Evolutionary conservation across 2,797 vertebrate genomes (phyloP), one percentile per base, ranked within the genome.

Genomic region (Setipinna tenuifilis): DNA sequence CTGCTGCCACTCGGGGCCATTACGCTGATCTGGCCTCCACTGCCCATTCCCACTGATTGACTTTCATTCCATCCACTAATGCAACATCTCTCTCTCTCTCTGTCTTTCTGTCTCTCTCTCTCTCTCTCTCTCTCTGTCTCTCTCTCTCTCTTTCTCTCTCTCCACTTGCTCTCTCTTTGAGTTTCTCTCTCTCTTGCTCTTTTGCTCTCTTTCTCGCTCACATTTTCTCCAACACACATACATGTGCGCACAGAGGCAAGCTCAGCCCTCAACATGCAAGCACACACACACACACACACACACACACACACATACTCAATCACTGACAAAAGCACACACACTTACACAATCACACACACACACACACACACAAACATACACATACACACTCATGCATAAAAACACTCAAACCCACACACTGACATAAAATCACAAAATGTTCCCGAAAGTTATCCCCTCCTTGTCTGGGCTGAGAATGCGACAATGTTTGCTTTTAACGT

Each of bases 371-470:
- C 12, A 58, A 3, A 65, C n/a, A 65, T n/a, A 65, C 61, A 65
- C 61, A 65, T 21, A 65, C 61, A 65, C n/a, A 65, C n/a, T 23
- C 61, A 65, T 21, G 23, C 61, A 65, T 21, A 65, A 21, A 65
- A 3, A 65, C 61, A 65, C 61, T 23, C 61, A 68, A 0, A 31
- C 65, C 12, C 65, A 68, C 65, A 68, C 65, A 14, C 23, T 12
- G 7, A 68, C 65, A 68, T 23, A 68, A 21, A 75, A 59, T 41
- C 84, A 71, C 61, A 41, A 86, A 83, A 83, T 19, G 2, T 71
- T 86, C 62, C 41, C 31, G 31, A 87, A 82, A 87, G 78, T 44
- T 46, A 82, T 58, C 23, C 46, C 21, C 19, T 54, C 62, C 82
- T 78, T 54, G 59, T 48, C 16, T 35, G 85, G 57, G 71, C 16